Evolutionary conservation across 2,888 invertebrate species (phyloP), one percentile per base, ranked within the genome.

Genomic region (Mermis nigrescens): DNA sequence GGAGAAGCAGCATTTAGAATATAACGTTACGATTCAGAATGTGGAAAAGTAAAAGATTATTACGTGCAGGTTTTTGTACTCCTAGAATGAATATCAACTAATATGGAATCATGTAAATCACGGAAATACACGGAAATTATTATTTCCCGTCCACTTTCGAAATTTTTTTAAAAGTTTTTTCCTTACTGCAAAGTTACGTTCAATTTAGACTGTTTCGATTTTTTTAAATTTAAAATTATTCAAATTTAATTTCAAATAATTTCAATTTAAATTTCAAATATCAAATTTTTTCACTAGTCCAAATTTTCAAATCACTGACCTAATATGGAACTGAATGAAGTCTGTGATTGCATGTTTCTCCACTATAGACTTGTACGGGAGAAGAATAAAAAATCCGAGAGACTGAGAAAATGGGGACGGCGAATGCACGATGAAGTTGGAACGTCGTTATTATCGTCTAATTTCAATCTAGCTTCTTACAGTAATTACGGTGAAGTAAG

Each of bases 11-110:
- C 59, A 66, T 46, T 60, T 69, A 53, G 65, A 66, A 46, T 70
- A 68, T 62, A 65, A 67, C 27, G 66, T 70, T 3, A 68, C 68
- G 2, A 67, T 69, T 28, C 66, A 67, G 45, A 68, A 70, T 61
- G 58, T 70, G n/a, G 64, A 70, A 32, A 65, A 68, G 70, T 70
- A 31, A 56, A n/a, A 48, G 4, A n/a, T 38, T 19, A 12, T 38
- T 38, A 19, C 38, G 12, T 12, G 38, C 24, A 38, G 38, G 38
- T 38, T 38, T 38, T 38, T 38, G 38, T 7, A n/a, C n/a, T n/a
- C n/a, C n/a, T n/a, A n/a, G n/a, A n/a, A n/a, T n/a, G n/a, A n/a
- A n/a, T n/a, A n/a, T n/a, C n/a, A n/a, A n/a, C n/a, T n/a, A n/a
- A n/a, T n/a, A n/a, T n/a, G n/a, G n/a, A n/a, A n/a, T 38, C 38